Evolutionary conservation across 2,888 invertebrate species (phyloP).

Genomic region (Macrostomum cliftonense): DNA sequence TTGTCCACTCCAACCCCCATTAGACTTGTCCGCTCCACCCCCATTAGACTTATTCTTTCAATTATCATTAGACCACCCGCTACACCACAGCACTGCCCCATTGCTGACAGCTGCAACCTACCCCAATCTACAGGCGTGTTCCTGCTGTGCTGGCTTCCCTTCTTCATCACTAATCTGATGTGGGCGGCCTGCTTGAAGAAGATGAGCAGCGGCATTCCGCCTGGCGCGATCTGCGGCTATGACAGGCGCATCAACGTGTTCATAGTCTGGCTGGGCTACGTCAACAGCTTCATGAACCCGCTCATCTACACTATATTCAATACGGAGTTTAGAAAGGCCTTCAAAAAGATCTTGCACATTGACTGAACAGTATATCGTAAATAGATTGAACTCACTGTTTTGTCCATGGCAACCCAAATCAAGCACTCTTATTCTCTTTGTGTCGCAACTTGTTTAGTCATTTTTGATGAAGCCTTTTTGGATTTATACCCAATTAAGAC

Average conservation of each 20-base stretch:
- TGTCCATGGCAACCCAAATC: no score
- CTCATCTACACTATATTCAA: slow-evolving; percentile 38
- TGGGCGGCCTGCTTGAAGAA: slow-evolving; percentile 79
- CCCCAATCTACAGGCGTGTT: slow-evolving; percentile 63
- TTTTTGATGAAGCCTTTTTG: no score
- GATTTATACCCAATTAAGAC: no score
- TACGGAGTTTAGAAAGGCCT: slow-evolving; percentile 81
- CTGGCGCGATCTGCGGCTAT: not conserved
- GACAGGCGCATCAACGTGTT: slow-evolving; percentile 41
- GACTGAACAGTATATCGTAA: not conserved
- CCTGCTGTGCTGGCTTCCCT: slow-evolving; percentile 93
- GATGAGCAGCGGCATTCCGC: slow-evolving; percentile 18
- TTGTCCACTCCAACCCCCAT: no score
- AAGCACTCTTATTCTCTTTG: no score
- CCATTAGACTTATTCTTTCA: no score
- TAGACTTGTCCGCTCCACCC: no score
- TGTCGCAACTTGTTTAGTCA: no score
- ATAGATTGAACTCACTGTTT: no score
- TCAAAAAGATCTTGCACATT: slow-evolving; percentile 60
- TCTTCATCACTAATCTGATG: slow-evolving; percentile 93
- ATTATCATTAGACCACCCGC: not conserved
- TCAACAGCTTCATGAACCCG: slow-evolving; percentile 68
- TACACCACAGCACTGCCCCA: not conserved
- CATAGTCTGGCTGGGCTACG: slow-evolving; percentile 82
- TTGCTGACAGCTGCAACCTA: not conserved